phyloP scores from a whole-genome alignment of 2,113 vertebrate species.

The Anoplopoma fimbria region DNA sequence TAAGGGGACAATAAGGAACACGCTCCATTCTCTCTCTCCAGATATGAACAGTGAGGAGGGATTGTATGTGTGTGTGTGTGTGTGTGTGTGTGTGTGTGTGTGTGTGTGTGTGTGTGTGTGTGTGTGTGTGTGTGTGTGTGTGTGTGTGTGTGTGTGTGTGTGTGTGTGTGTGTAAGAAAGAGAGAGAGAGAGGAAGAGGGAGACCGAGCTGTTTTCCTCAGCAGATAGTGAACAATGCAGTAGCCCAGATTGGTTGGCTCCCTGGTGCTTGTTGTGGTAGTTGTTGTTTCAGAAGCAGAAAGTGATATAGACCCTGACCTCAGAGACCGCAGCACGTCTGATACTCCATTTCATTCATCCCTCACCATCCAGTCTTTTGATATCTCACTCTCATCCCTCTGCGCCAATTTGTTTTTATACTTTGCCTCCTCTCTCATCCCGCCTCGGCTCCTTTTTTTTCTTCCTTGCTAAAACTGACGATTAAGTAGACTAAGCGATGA shows the following conservation, averaged over 20 bases:
- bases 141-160: slow-evolving; percentile 22
- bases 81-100: slow-evolving; percentile 23
- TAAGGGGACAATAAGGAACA: slow-evolving; percentile 83
- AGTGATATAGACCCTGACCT: slow-evolving; percentile 74
- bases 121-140: slow-evolving; percentile 29
- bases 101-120: slow-evolving; percentile 26
- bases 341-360: slow-evolving; percentile 69
- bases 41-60: slow-evolving; percentile 76
- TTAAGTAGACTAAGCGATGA: slow-evolving; percentile 66
- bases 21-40: slow-evolving; percentile 77
- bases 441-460: slow-evolving; percentile 40
- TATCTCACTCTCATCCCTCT: slow-evolving; percentile 75
- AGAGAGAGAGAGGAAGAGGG: slow-evolving; percentile 23
- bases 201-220: slow-evolving; percentile 55
- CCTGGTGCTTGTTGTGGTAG: slow-evolving; percentile 62
- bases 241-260: slow-evolving; percentile 74
- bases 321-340: slow-evolving; percentile 64
- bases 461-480: slow-evolving; percentile 61
- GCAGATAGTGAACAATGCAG: slow-evolving; percentile 78
- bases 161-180: slow-evolving; percentile 21
- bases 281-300: slow-evolving; percentile 70
- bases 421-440: slow-evolving; percentile 63
- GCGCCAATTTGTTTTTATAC: slow-evolving; percentile 73
- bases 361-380: slow-evolving; percentile 71
- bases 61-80: slow-evolving; percentile 47